These are phyloP conservation scores for Hartigia nigra DNA, from an alignment of 2,888 invertebrate species.

Conservation along the genomic window DNA sequence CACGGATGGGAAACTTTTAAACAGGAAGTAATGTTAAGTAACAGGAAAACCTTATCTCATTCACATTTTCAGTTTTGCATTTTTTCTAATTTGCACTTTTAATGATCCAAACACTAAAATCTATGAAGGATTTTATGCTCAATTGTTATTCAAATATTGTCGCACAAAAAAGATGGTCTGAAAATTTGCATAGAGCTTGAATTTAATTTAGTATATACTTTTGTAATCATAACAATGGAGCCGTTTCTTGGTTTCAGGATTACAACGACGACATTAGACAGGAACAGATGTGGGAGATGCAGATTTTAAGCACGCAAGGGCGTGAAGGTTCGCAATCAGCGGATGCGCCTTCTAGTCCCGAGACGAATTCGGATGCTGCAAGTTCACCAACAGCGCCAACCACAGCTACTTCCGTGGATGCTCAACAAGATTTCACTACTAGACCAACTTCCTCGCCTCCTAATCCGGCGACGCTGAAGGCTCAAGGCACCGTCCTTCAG, in stretches of 20 bases:
- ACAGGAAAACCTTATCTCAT: no score
- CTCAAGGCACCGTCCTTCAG: constrained; percentile 43
- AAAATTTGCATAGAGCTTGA: no score
- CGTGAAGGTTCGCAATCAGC: constrained; percentile 47
- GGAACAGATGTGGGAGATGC: constrained; percentile 93
- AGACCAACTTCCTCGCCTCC: constrained; percentile 49
- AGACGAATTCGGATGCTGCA: constrained; percentile 52
- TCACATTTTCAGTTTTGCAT: no score
- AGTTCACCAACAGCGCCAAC: constrained; percentile 53
- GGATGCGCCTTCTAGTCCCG: constrained; percentile 54
- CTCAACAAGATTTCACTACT: constrained; percentile 43
- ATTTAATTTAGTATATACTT: no score
- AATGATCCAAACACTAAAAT: no score
- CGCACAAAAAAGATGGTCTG: no score
- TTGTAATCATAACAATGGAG: no score
- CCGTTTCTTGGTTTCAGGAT: constrained; percentile 71
- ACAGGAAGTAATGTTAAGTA: no score
- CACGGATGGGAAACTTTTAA: no score
- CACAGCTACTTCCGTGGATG: constrained; percentile 52
- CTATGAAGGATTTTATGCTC: no score
- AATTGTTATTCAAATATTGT: no score
- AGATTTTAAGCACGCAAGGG: constrained; percentile 76
- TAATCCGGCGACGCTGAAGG: constrained; percentile 47
- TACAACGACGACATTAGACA: constrained; percentile 92
- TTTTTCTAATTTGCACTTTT: no score